Conservation (phyloP, 2,888 invertebrate genomes). For the Emmelina monodactyla region DNA sequence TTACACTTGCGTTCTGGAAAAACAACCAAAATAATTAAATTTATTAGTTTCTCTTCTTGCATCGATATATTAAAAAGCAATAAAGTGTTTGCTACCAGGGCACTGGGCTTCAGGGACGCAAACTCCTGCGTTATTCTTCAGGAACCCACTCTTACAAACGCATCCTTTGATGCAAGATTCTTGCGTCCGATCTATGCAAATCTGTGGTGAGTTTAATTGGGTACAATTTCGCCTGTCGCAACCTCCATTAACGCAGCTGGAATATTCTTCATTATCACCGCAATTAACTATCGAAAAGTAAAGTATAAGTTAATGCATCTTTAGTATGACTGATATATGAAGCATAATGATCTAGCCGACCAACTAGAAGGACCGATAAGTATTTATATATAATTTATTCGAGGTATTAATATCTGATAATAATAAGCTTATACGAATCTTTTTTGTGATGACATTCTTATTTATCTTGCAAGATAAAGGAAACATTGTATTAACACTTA, state of each 20-base stretch:
- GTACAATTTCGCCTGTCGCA: background rate
- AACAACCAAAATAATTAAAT: no score
- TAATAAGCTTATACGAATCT: no score
- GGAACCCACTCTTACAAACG: constrained; percentile 9
- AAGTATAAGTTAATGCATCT: no score
- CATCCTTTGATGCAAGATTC: constrained; percentile 8
- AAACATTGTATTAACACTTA: background rate
- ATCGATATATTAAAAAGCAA: background rate
- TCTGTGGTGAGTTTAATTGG: background rate
- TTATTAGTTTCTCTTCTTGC: no score
- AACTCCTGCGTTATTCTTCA: constrained; percentile 6
- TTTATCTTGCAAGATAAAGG: background rate
- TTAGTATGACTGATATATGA: no score
- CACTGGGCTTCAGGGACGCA: constrained; percentile 6
- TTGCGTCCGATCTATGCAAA: background rate
- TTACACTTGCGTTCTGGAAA: no score
- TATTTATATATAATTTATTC: no score
- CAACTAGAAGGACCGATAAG: background rate
- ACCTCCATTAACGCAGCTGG: background rate
- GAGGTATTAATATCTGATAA: no score
- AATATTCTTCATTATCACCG: background rate
- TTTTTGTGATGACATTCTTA: no score
- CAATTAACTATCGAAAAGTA: constrained; percentile 2
- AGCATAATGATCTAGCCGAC: background rate
- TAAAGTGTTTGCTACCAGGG: background rate